A percentile compares a stretch with the other conserved stretches of the same genome.
Evolutionary conservation across 1,140 invertebrate species (phyloP).

Genomic region (Coenobita brevimanus): DNA sequence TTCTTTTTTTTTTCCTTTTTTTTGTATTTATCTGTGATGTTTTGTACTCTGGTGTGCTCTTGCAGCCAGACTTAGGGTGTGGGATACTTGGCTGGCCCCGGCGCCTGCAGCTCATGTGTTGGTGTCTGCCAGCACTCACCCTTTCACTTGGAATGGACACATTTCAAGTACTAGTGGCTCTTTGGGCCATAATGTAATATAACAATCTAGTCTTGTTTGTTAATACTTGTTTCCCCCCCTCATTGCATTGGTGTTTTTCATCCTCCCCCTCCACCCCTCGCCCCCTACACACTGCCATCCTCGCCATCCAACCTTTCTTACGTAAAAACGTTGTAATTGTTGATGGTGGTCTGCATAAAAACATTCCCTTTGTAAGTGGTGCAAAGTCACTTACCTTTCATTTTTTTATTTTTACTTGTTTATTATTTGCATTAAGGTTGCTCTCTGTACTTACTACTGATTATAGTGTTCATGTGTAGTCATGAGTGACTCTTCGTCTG

Average conservation of each 20-base stretch:
- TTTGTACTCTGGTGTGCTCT: constrained; percentile 62
- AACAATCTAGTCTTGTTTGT: constrained; percentile 65
- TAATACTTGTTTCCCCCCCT: constrained; percentile 47
- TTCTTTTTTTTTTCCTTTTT: constrained; percentile 18
- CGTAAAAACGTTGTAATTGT: constrained; percentile 41
- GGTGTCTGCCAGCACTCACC: constrained; percentile 40
- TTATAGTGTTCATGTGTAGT: constrained; percentile 21
- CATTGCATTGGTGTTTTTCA: constrained; percentile 44
- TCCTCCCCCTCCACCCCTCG: background rate
- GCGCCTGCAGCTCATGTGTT: constrained; percentile 54
- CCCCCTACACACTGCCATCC: constrained; percentile 65
- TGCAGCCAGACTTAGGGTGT: constrained; percentile 36
- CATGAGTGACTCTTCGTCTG: constrained; percentile 19
- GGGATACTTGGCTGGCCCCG: constrained; percentile 26
- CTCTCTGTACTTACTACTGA: constrained; percentile 37
- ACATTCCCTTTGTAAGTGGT: constrained; percentile 43
- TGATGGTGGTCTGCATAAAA: constrained; percentile 57
- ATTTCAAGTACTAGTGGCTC: constrained; percentile 20
- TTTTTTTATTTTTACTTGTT: constrained; percentile 6
- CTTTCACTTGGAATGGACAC: constrained; percentile 17
- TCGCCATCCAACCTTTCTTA: constrained; percentile 52
- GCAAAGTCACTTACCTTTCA: constrained; percentile 17
- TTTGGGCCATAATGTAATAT: constrained; percentile 55
- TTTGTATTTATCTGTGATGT: constrained; percentile 67
- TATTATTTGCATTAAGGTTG: constrained; percentile 7